Base-by-base conservation (phyloP, 2,797 vertebrate species). In the Phalanger gymnotis region DNA sequence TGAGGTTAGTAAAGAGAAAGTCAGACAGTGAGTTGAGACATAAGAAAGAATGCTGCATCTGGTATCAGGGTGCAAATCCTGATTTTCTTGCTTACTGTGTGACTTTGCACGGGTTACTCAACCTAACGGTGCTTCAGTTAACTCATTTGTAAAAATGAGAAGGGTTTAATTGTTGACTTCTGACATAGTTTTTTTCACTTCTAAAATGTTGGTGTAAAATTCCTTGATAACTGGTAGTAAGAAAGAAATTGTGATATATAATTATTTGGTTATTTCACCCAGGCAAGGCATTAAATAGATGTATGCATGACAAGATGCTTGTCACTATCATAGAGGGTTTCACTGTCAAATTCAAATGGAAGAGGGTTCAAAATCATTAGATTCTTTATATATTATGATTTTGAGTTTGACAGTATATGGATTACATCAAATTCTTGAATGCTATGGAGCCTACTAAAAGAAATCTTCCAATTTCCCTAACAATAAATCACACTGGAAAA, bases 41-140 rank as follows among this genome's bases (percentile, higher is more conserved):
- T 73, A 40, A n/a, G 61, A n/a, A n/a, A 66, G 1, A 66, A 66
- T 0, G 14, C 1, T 16, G 0, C 19, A 0, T n/a, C 14, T n/a
- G 61, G 5, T 40, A 22, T 73, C 61, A 40, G 34, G 34, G 16
- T n/a, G 5, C 6, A 5, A 40, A 40, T 73, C 14, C 61, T 73
- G n/a, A 73, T 73, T 22, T 61, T 61, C 30, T 58, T 34, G 16
- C 5, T 40, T 40, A 66, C 16, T 22, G 5, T 40, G 61, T 73
- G 34, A 73, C 14, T 66, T 66, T n/a, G 34, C 1, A 6, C 34
- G n/a, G 7, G 5, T n/a, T n/a, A 66, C 16, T 66, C 14, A 40
- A 19, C 14, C 14, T 40, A 73, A 19, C 2, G 19, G 61, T 14
- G 16, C 34, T 6, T 73, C n/a, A 40, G 5, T 73, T 73, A 73